Base-by-base conservation (phyloP, 2,113 vertebrate genomes). In the Rhabdomys dilectus region DNA sequence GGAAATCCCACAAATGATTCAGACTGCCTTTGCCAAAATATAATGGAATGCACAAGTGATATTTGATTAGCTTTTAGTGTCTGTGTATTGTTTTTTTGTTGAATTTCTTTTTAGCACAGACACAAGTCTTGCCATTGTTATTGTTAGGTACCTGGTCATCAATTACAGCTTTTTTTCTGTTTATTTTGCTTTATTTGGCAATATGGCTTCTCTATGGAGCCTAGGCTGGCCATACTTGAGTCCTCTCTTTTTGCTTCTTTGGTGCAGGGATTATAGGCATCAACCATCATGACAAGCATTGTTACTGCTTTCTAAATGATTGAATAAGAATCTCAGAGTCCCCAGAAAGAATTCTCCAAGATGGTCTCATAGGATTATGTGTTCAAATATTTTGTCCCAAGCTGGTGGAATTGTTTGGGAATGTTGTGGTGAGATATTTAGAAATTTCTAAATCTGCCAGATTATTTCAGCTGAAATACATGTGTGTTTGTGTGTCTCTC, bases 241-340 rank as follows among this genome's bases (percentile, higher is more conserved):
- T 4, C 11, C 72, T 31, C 26, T 73, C 8, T 12, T 17, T 45
- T 21, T 24, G 26, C 51, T n/a, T 73, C 22, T 53, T 34, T 9
- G 34, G n/a, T 34, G 9, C 11, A 21, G n/a, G 16, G 9, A 34
- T 60, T 34, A 45, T 31, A 60, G 29, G 29, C 16, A 45, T 22
- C 26, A 15, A 0, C 22, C 39, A 31, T 26, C 24, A 42, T 58
- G 29, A 9, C n/a, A 4, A 75, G 15, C 70, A 34, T 31, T 75
- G 26, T 45, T 81, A 56, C 11, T 92, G 36, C 15, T 78, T 97
- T 88, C 31, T 78, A 94, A 96, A 86, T 39, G n/a, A 17, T 34
- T 68, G 12, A 0, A 31, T 88, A 22, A 93, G 12, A 9, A 86
- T 78, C 13, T 88, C 3, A 0, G 34, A 97, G 90, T 89, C 21